phyloP scores from a whole-genome alignment of 2,888 invertebrate genomes.

The Eustalomyia histrio region DNA sequence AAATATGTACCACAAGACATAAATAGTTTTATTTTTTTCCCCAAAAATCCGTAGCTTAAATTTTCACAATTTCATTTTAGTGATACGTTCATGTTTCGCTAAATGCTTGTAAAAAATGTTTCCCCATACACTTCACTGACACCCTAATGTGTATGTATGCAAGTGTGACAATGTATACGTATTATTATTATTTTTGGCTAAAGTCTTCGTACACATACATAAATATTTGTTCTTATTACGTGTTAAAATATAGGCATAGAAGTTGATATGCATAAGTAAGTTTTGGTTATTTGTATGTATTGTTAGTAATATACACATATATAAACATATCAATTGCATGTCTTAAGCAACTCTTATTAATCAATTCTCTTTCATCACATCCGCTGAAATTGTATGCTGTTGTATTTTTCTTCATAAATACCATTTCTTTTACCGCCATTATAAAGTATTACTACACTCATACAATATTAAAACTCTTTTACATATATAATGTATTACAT shows the following conservation, averaged over 20 bases:
- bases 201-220: background rate
- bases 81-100: too few species aligned
- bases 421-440: background rate
- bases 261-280: background rate
- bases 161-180: background rate
- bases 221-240: background rate
- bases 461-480: too few species aligned
- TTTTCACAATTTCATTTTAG: too few species aligned
- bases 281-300: background rate
- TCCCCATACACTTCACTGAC: too few species aligned
- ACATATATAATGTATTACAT: too few species aligned
- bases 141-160: background rate
- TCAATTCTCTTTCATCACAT: constrained; percentile 15
- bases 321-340: constrained; percentile 39
- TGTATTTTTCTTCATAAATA: background rate
- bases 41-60: too few species aligned
- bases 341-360: constrained; percentile 33
- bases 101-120: too few species aligned
- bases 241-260: background rate
- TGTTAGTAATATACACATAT: background rate
- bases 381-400: background rate
- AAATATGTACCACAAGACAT: too few species aligned
- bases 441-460: background rate
- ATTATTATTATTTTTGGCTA: background rate
- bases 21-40: too few species aligned